Evolutionary conservation across 2,888 invertebrate genomes (phyloP).

Genomic region (Cataglyphis livida): DNA sequence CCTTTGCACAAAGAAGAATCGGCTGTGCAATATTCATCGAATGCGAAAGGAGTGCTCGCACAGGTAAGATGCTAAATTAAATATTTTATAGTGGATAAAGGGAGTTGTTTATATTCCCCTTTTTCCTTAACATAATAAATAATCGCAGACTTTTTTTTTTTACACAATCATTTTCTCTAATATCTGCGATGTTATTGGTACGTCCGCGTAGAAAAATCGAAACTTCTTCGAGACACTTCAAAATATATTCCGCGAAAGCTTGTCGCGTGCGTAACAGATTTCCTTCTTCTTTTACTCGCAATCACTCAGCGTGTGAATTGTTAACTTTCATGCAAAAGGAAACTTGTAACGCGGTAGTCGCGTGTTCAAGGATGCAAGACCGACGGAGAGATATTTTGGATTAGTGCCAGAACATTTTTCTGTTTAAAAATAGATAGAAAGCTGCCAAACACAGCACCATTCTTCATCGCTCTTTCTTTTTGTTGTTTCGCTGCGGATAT

Average conservation of each 20-base stretch:
- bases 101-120: background rate
- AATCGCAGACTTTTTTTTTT: background rate
- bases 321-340: constrained; percentile 6
- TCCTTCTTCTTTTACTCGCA: background rate
- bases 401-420: constrained; percentile 41
- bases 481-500: background rate
- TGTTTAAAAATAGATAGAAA: constrained; percentile 39
- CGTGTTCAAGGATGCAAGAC: constrained; percentile 21
- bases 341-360: background rate
- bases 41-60: constrained; percentile 78
- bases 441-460: constrained; percentile 4
- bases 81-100: background rate
- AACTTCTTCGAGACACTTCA: too few species aligned
- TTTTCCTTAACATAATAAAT: background rate
- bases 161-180: background rate
- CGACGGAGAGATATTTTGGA: constrained; percentile 27
- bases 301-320: constrained; percentile 16
- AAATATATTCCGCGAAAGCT: background rate
- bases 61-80: constrained; percentile 75
- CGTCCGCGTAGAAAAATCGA: background rate
- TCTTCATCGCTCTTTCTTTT: constrained; percentile 20
- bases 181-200: background rate
- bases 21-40: constrained; percentile 70
- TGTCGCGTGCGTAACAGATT: background rate
- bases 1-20: constrained; percentile 37